Evolutionary conservation across 1,140 invertebrate genomes (phyloP), one percentile per base, ranked within the genome.

Genomic region (Eurosta solidaginis): DNA sequence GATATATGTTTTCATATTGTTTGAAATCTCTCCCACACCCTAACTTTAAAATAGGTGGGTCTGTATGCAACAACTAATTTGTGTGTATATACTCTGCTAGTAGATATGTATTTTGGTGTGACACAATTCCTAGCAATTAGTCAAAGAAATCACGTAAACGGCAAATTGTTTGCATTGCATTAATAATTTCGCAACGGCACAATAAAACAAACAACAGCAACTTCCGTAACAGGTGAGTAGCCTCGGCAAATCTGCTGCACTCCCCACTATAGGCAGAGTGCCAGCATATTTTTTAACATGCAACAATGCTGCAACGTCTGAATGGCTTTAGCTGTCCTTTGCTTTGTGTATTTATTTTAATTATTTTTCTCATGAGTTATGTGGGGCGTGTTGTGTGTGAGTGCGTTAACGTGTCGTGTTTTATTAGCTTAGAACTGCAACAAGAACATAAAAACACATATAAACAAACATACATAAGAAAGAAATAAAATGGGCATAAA

Each of bases 351-450:
- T n/a, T n/a, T 40, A 68, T 33, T 68, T 68, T 68, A 68, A 68
- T 68, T 68, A 68, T 68, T 68, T n/a, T n/a, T 68, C 59, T 20
- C 59, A 20, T 68, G 59, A 68, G 59, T 68, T 68, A 68, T 68
- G 59, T 68, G 59, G 59, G 59, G 59, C 59, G 59, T 68, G 59
- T 29, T 68, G 59, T 68, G 59, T 68, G n/a, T 68, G 59, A 40
- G 59, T 68, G n/a, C 40, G 33, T 36, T 40, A 68, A 68, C 33
- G 59, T 68, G 59, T 68, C 59, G n/a, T 68, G 22, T 36, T 20
- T 68, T 68, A 68, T 68, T 68, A 68, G n/a, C 33, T 36, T 9
- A 36, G 40, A 29, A 9, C 59, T 20, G n/a, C n/a, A n/a, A n/a
- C n/a, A n/a, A n/a, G n/a, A n/a, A n/a, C 17, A 9, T 9, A 40